Conservation (phyloP, 1,140 invertebrate species). For the Diuraphis noxia region DNA sequence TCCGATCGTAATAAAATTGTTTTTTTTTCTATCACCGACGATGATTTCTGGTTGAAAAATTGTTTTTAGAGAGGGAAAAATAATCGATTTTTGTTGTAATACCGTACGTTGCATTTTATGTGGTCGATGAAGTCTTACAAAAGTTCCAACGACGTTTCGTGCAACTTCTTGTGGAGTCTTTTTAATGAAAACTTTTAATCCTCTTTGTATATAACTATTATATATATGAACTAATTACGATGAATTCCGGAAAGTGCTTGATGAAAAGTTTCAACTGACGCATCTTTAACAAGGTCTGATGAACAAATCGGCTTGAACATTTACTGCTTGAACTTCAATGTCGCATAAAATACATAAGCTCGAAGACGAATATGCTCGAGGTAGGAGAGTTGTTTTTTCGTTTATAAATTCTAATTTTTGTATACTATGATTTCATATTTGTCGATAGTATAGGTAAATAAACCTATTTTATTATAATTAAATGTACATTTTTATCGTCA, state of each 20-base stretch:
- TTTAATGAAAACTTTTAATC: constrained; percentile 40
- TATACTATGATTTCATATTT: neutral
- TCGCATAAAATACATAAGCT: neutral
- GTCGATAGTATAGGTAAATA: neutral
- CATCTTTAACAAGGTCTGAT: neutral
- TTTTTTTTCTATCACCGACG: neutral
- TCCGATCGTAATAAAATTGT: neutral
- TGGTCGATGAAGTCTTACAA: constrained; percentile 10
- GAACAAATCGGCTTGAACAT: constrained; percentile 9
- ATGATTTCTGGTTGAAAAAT: neutral
- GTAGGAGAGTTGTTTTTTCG: neutral
- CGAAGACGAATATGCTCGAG: too few species aligned
- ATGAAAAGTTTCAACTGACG: neutral
- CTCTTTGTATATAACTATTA: neutral
- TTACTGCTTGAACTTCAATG: neutral
- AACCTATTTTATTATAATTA: neutral
- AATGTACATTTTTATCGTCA: neutral
- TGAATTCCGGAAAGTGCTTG: neutral
- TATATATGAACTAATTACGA: neutral
- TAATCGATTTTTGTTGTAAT: neutral
- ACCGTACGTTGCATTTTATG: neutral
- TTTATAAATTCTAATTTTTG: neutral
- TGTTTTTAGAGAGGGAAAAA: neutral
- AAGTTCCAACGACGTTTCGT: neutral
- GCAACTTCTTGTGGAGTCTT: neutral